Conservation (phyloP, 2,113 vertebrate genomes). For the Marmota flaviventris region DNA sequence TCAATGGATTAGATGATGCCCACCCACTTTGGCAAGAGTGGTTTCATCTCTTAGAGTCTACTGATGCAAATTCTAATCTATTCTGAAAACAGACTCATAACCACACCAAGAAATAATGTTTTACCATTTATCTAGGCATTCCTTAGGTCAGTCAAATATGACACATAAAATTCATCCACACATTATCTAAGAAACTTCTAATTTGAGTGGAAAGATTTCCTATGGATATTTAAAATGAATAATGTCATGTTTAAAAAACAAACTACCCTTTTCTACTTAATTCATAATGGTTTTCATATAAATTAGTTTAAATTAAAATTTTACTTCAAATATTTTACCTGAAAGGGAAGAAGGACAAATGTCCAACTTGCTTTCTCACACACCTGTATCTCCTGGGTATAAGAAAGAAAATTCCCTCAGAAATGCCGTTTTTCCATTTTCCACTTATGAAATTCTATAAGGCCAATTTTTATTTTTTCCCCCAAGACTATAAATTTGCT, state of each 20-base stretch:
- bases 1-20: not conserved
- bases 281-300: not conserved
- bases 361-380: conserved; percentile 5
- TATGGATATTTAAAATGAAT: conserved; percentile 38
- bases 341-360: not conserved
- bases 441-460: conserved; percentile 38
- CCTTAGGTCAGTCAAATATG: not conserved
- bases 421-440: not conserved
- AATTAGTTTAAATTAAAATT: not conserved
- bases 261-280: not conserved
- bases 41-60: not conserved
- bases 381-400: not conserved
- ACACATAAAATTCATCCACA: not conserved
- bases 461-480: not conserved
- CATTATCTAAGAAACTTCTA: not conserved
- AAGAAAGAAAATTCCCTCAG: conserved; percentile 42
- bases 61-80: not conserved
- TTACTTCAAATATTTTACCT: not conserved
- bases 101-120: not conserved
- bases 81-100: not conserved
- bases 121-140: not conserved
- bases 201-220: conserved; percentile 5
- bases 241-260: conserved; percentile 32
- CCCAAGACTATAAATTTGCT: conserved; percentile 8
- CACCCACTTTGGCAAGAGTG: not conserved